phyloP scores from a whole-genome alignment of 1,140 invertebrate genomes.

The Berghia stephanieae region DNA sequence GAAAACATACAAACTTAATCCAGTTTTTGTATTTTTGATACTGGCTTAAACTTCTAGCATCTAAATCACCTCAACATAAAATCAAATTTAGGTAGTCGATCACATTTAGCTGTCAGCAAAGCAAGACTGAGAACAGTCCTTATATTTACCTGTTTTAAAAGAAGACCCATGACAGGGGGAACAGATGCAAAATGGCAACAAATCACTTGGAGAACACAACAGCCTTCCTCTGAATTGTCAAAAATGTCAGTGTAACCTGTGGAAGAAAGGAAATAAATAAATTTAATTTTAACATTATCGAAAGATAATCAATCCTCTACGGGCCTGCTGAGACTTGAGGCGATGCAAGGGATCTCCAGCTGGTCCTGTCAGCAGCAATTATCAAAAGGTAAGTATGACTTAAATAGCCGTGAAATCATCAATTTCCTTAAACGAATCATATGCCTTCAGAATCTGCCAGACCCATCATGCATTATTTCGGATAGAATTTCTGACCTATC shows the following conservation, averaged over 20 bases:
- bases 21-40: background rate
- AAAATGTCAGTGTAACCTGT: conserved; percentile 70
- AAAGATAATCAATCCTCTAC: too few species aligned
- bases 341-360: too few species aligned
- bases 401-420: too few species aligned
- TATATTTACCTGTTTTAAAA: conserved; percentile 72
- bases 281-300: background rate
- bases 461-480: too few species aligned
- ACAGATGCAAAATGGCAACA: conserved; percentile 59
- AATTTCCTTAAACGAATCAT: too few species aligned
- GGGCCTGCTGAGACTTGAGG: too few species aligned
- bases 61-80: too few species aligned
- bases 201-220: conserved; percentile 72
- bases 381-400: too few species aligned
- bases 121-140: conserved; percentile 64
- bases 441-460: too few species aligned
- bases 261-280: background rate
- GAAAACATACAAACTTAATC: too few species aligned
- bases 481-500: too few species aligned
- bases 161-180: conserved; percentile 74
- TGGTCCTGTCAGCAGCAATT: too few species aligned
- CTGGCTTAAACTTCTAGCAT: background rate
- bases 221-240: conserved; percentile 73
- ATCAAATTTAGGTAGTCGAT: background rate
- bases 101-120: background rate